Evolutionary conservation across 2,888 invertebrate genomes (phyloP).

Genomic region (Drosophila infuscata): DNA sequence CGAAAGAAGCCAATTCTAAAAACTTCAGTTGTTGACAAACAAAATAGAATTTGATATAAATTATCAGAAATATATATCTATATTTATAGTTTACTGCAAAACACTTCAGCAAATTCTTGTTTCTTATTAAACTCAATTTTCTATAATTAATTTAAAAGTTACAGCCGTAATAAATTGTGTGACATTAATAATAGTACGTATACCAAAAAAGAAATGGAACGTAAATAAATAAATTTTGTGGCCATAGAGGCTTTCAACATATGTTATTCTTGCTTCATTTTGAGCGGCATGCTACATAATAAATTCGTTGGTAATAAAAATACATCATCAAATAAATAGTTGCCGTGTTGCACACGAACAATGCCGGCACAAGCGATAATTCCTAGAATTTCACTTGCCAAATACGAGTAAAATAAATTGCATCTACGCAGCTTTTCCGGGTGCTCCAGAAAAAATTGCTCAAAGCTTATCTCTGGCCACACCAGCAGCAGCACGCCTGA

Average conservation of each 20-base stretch:
- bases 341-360: slow-evolving; percentile 71
- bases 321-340: slow-evolving; percentile 79
- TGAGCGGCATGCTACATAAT: slow-evolving; percentile 56
- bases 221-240: slow-evolving; percentile 45
- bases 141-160: not conserved
- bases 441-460: slow-evolving; percentile 42
- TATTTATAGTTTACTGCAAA: not conserved
- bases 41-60: not conserved
- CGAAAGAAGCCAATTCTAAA: not conserved
- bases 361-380: slow-evolving; percentile 31
- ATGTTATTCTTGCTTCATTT: slow-evolving; percentile 55
- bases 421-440: slow-evolving; percentile 54
- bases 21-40: not conserved
- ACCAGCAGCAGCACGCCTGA: slow-evolving; percentile 42
- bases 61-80: not conserved
- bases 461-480: slow-evolving; percentile 70
- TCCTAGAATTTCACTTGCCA: slow-evolving; percentile 51
- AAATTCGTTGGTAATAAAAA: slow-evolving; percentile 73
- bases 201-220: slow-evolving; percentile 16
- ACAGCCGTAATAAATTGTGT: slow-evolving; percentile 12
- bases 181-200: slow-evolving; percentile 19
- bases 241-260: slow-evolving; percentile 37
- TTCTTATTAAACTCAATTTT: not conserved
- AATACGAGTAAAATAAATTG: slow-evolving; percentile 76
- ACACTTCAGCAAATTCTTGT: not conserved